Base-by-base conservation (phyloP, 1,140 invertebrate species). In the Musca domestica region DNA sequence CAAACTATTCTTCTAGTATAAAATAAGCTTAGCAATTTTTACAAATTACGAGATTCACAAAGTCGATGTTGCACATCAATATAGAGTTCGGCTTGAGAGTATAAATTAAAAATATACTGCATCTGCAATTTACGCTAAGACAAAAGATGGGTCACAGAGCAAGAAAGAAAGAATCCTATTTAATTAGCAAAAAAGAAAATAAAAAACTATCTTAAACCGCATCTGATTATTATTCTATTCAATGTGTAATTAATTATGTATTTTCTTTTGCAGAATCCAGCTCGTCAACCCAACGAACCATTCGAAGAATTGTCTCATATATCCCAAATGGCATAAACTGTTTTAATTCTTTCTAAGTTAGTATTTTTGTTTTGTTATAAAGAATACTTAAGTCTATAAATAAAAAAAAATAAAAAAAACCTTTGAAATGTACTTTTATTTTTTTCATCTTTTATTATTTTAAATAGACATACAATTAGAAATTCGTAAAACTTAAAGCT, bases 211-310 rank as follows among this genome's bases (percentile, higher is more conserved):
- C 15, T 51, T 3, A 51, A 51, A 51, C n/a, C n/a, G n/a, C n/a
- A n/a, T n/a, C n/a, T n/a, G n/a, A n/a, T n/a, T n/a, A n/a, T n/a
- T n/a, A n/a, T n/a, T n/a, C n/a, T n/a, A n/a, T n/a, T n/a, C n/a
- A n/a, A 30, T 30, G 27, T 30, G 27, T 9, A 4, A 25, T 47
- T 22, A 46, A 19, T 64, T 20, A 34, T 23, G 20, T 66, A 71
- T 70, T 67, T 66, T 72, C 67, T 54, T 70, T 76, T 76, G 9
- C 71, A 86, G 85, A 86, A 85, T 71, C 73, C 84, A 10, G 83
- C 84, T 15, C 81, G 83, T 22, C 81, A 84, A 20, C 85, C 85
- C 2, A 77, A 82, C 52, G 80, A 82, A 70, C 82, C 83, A 1
- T 82, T 80, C 56, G 76, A 76, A 58, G 80, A 81, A 49, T 12